phyloP scores from a whole-genome alignment of 1,140 invertebrate genomes.

The Pachyrhynchus sulphureomaculatus region DNA sequence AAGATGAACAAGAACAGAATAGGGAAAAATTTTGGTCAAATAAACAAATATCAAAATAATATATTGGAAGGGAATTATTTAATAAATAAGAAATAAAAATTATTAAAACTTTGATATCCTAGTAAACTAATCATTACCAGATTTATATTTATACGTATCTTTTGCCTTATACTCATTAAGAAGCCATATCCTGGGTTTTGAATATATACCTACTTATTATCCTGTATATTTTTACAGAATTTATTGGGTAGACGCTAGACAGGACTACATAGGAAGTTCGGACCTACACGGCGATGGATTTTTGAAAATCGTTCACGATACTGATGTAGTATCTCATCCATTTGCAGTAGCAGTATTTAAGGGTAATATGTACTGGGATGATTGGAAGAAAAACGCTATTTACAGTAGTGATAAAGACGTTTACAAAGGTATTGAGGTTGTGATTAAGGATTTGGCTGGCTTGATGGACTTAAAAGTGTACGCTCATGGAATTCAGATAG shows the following conservation, averaged over 20 bases:
- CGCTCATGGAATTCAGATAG: conserved; percentile 65
- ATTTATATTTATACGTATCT: no score
- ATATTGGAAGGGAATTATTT: no score
- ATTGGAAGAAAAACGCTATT: conserved; percentile 79
- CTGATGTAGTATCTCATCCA: conserved; percentile 73
- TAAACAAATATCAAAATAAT: no score
- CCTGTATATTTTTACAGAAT: conserved; percentile 58
- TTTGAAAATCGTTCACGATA: conserved; percentile 65
- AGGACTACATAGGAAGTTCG: conserved; percentile 80
- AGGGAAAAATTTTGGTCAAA: no score
- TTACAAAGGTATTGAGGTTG: conserved; percentile 58
- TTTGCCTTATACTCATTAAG: no score
- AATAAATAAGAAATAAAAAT: no score
- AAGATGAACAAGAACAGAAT: no score
- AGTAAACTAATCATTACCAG: no score
- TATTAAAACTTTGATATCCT: no score
- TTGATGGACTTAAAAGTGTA: conserved; percentile 86
- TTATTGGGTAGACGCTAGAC: conserved; percentile 84
- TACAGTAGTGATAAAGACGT: conserved; percentile 74
- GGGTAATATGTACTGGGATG: conserved; percentile 83
- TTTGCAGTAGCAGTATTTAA: conserved; percentile 85
- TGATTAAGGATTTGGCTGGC: conserved; percentile 63
- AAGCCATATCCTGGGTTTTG: no score
- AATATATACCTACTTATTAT: no score
- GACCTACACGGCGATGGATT: conserved; percentile 81